Evolutionary conservation across 2,113 vertebrate genomes (phyloP), one percentile per base, ranked within the genome.

Genomic region (Globicephala melas): DNA sequence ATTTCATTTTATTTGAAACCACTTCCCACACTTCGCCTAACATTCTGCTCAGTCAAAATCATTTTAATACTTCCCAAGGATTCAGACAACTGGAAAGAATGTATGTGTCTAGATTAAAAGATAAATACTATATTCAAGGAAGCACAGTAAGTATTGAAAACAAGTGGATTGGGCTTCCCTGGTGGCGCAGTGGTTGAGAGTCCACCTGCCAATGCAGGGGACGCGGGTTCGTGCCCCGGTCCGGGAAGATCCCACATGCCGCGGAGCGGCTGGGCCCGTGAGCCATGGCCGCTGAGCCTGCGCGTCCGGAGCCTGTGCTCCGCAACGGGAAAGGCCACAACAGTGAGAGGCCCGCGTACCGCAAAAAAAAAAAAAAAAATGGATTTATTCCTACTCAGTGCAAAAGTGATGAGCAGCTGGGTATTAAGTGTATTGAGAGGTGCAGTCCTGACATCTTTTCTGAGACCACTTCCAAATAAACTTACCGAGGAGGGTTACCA

Each of bases 81-180:
- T 79, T 96, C 41, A 68, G 36, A 87, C 97, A 93, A 53, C 33
- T 91, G 18, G 15, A 50, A 60, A 70, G 77, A 91, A 91, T 76
- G 20, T 65, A 38, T 60, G 23, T 96, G 10, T 70, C 73, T 82
- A 89, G 31, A 96, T 93, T 96, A 89, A 86, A 85, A 87, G 33
- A 77, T 79, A 96, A 93, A 87, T 91, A 73, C 73, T 94, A 28
- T 68, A 80, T 63, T 84, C 31, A 94, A 73, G 47, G 70, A 74
- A 95, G 86, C 26, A 77, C 47, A 53, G 11, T 36, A 60, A 84
- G 15, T 79, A n/a, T 79, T 21, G 65, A 74, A 91, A 94, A 94
- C 50, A 84, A 90, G 25, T 65, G 36, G 28, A 55, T 58, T 87
- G 47, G 47, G 47, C 47, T 50, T 50, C 47, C 47, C 47, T 50